Evolutionary conservation across 2,888 invertebrate genomes (phyloP).

Genomic region (Noctuana brunneofusca): DNA sequence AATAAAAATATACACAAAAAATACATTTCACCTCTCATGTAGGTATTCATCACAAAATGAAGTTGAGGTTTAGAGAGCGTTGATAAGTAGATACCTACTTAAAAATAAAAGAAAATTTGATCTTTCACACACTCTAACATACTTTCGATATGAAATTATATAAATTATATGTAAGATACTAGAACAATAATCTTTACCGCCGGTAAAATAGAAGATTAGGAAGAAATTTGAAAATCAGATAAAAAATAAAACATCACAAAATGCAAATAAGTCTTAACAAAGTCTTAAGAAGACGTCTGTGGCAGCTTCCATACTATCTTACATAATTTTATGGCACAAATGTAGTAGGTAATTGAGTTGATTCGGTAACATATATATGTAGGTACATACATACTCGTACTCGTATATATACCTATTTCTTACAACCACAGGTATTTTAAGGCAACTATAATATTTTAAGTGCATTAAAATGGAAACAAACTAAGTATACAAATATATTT

Average conservation of each 20-base stretch:
- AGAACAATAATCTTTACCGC: too few species aligned
- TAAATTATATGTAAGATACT: too few species aligned
- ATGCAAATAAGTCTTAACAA: constrained; percentile 19
- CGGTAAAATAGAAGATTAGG: neutral
- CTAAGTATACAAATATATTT: too few species aligned
- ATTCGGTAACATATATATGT: constrained; percentile 39
- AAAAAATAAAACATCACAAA: constrained; percentile 13
- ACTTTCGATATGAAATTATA: neutral
- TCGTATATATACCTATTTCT: constrained; percentile 31
- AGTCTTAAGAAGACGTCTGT: too few species aligned
- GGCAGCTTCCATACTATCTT: constrained; percentile 32
- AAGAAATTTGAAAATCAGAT: constrained; percentile 8
- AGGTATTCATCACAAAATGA: constrained; percentile 26
- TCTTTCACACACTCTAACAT: neutral
- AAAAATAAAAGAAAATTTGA: constrained; percentile 1
- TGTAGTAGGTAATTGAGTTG: constrained; percentile 35
- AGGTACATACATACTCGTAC: constrained; percentile 1
- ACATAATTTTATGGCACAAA: constrained; percentile 44
- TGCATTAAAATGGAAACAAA: constrained; percentile 8
- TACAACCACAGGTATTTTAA: constrained; percentile 28
- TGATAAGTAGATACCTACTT: neutral
- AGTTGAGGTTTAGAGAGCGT: constrained; percentile 6
- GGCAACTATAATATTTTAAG: constrained; percentile 19
- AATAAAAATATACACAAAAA: constrained; percentile 53
- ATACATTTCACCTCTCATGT: constrained; percentile 43